A percentile compares a stretch with the other conserved stretches of the same genome.
These are phyloP conservation scores for Acronicta psi DNA, from an alignment of 2,888 invertebrate genomes.

Conservation along the genomic window DNA sequence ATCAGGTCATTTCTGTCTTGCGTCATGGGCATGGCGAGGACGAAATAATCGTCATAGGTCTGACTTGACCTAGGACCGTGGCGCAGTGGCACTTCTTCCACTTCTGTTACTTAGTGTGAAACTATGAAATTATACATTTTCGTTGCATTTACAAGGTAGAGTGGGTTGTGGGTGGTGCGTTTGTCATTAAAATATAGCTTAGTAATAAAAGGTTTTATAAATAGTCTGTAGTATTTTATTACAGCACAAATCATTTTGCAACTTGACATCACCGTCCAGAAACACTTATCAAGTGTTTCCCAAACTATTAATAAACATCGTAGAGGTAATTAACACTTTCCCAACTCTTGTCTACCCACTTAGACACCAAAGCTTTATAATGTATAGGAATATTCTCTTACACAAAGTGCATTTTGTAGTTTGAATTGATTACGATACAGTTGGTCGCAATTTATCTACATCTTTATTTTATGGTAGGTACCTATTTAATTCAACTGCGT, in stretches of 20 bases:
- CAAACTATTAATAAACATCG: too few species aligned
- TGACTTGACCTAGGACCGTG: too few species aligned
- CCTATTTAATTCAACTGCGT: background rate
- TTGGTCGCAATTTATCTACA: slow-evolving; percentile 15
- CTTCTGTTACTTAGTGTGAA: too few species aligned
- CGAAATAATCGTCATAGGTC: too few species aligned
- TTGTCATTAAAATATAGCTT: slow-evolving; percentile 16
- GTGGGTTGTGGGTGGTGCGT: background rate
- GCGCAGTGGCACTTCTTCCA: too few species aligned
- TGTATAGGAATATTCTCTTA: slow-evolving; percentile 28
- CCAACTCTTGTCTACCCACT: slow-evolving; percentile 19
- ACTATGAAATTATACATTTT: too few species aligned
- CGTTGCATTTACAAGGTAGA: too few species aligned
- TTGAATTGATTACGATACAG: slow-evolving; percentile 17
- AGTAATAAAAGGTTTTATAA: slow-evolving; percentile 33
- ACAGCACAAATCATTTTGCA: slow-evolving; percentile 28
- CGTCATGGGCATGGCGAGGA: too few species aligned
- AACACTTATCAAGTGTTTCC: slow-evolving; percentile 8
- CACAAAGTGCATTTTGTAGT: slow-evolving; percentile 48
- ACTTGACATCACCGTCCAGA: slow-evolving; percentile 29
- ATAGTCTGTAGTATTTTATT: slow-evolving; percentile 43
- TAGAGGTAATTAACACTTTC: slow-evolving; percentile 37
- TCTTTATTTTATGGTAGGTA: background rate
- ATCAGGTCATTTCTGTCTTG: too few species aligned
- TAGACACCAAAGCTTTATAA: slow-evolving; percentile 35